Percentiles rank a stretch among this genome's conserved stretches.
Evolutionary conservation across 37 sponge, comb jelly and placozoan genomes (phyloP).

Genomic region (Eunapius fragilis): DNA sequence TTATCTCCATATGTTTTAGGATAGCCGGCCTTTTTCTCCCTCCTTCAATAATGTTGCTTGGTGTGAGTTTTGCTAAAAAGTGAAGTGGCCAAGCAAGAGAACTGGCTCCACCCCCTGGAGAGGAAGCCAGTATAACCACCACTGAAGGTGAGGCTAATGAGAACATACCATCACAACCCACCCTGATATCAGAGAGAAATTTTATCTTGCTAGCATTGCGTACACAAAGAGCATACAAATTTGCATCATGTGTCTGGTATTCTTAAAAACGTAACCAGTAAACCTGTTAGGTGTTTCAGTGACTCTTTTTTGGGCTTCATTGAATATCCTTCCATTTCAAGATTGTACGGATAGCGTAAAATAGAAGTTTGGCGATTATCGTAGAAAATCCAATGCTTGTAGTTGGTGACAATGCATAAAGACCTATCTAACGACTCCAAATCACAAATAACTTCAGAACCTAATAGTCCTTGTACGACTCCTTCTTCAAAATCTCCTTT

Average conservation of each 20-base stretch:
- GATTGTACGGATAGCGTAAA: background rate
- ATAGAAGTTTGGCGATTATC: background rate
- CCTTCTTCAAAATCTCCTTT: background rate
- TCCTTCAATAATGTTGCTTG: too few relatives aligned
- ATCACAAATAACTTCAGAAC: background rate
- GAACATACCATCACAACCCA: too few relatives aligned
- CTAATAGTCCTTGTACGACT: background rate
- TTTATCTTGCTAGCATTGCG: background rate
- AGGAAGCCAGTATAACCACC: too few relatives aligned
- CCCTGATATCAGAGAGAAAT: too few relatives aligned
- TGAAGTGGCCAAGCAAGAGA: too few relatives aligned
- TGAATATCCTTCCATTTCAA: background rate
- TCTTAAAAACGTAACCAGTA: background rate
- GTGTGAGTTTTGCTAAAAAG: too few relatives aligned
- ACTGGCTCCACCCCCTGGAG: too few relatives aligned
- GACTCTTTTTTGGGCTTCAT: background rate
- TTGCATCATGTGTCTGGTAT: background rate
- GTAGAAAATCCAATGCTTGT: background rate
- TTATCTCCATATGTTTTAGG: too few relatives aligned
- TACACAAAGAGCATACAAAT: background rate
- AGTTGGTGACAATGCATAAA: background rate
- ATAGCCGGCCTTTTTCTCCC: too few relatives aligned
- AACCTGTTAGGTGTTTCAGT: background rate
- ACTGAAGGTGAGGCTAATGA: too few relatives aligned
- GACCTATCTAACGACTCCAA: background rate